Conservation (phyloP, 2,113 vertebrate species). For the Oncorhynchus gorbuscha region DNA sequence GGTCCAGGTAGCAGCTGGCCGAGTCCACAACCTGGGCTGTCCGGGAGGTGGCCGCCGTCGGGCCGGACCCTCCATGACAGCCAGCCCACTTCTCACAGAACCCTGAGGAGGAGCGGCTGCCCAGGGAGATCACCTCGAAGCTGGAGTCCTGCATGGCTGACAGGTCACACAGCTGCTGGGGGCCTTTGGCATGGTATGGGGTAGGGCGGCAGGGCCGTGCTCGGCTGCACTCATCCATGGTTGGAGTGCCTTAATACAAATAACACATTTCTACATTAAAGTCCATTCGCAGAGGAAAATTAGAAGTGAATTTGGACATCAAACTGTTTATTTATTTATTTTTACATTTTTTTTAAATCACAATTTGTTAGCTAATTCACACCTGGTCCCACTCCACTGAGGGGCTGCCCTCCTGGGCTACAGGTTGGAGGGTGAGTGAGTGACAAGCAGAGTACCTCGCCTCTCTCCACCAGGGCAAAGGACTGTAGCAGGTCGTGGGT, state of each 20-base stretch:
- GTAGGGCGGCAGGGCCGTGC: background rate
- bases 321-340: no score
- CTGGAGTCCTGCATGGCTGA: slow-evolving; percentile 56
- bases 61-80: slow-evolving; percentile 46
- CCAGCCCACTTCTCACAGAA: slow-evolving; percentile 66
- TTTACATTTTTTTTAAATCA: no score
- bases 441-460: slow-evolving; percentile 37
- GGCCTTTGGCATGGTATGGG: slow-evolving; percentile 9
- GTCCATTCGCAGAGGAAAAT: no score
- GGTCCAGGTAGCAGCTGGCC: slow-evolving; percentile 68
- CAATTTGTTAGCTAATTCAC: background rate
- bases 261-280: background rate
- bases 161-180: slow-evolving; percentile 7
- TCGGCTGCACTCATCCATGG: slow-evolving; percentile 39
- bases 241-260: slow-evolving; percentile 36
- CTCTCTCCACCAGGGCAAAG: slow-evolving; percentile 61
- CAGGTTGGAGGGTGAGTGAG: background rate
- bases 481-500: slow-evolving; percentile 72
- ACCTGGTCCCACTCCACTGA: slow-evolving; percentile 30
- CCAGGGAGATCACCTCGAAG: slow-evolving; percentile 72
- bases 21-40: slow-evolving; percentile 48
- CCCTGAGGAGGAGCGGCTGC: slow-evolving; percentile 73
- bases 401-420: background rate
- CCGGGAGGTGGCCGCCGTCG: slow-evolving; percentile 15
- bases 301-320: background rate